Evolutionary conservation across 2,888 invertebrate species (phyloP), one percentile per base, ranked within the genome.

Genomic region (Kuschelorhynchus macadamiae): DNA sequence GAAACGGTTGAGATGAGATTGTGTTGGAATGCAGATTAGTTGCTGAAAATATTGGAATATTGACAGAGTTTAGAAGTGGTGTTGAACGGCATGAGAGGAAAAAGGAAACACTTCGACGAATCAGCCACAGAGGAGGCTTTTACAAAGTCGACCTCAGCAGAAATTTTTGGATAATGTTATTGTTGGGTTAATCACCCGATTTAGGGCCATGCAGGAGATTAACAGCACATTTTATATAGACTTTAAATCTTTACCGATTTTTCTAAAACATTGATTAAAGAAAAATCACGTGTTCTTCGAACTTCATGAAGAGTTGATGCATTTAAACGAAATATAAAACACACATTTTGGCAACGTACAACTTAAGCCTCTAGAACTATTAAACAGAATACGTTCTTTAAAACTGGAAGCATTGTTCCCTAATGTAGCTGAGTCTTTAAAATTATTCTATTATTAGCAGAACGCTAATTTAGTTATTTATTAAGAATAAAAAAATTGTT

Each of bases 401-500:
- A 55, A 55, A 55, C 41, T 55, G 16, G 55, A 60, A 60, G 39
- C 18, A n/a, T 9, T 50, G 3, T 61, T 61, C 21, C 50, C 61
- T 21, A 61, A 61, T 50, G 32, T 61, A 11, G 41, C 50, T 20
- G 25, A 25, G 16, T 41, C 12, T 49, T 56, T 49, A 44, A 41
- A 44, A 36, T n/a, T 61, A 36, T 61, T 50, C 21, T 49, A 49
- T 59, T 32, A 49, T 36, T 14, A 21, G 50, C 39, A 39, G 50
- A 61, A 33, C 61, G 39, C 9, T 61, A 20, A 5, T 61, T 61
- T 50, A 61, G 50, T 50, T 14, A 5, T 14, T 21, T 61, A 20
- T 39, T 36, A 1, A 30, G 61, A 50, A 25, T 50, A 61, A 50
- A 61, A 59, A 61, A 61, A 56, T 20, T 49, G 49, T 57, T 46